phyloP scores from a whole-genome alignment of 1,140 invertebrate genomes.

The Laupala kohalensis region DNA sequence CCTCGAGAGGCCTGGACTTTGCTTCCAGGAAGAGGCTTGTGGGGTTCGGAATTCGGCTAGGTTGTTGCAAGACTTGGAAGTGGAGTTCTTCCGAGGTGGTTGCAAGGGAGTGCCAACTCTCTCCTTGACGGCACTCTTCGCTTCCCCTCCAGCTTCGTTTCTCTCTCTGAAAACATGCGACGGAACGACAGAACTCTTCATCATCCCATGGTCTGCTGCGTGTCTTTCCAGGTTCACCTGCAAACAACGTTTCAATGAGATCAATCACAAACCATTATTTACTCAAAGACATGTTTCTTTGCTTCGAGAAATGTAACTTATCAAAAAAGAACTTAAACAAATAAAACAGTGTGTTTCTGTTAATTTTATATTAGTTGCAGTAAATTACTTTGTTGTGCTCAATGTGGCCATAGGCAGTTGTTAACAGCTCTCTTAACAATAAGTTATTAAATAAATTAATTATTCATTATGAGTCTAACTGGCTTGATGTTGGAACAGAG shows the following conservation, averaged over 20 bases:
- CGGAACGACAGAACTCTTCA: neutral
- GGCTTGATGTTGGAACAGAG: too few species aligned
- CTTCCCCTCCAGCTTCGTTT: neutral
- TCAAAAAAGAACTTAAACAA: neutral
- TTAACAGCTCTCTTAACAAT: too few species aligned
- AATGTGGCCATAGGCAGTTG: too few species aligned
- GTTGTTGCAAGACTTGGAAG: neutral
- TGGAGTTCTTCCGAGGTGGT: neutral
- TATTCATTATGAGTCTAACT: too few species aligned
- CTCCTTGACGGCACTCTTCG: neutral
- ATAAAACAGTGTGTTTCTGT: neutral
- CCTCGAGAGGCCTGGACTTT: neutral
- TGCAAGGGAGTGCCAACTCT: neutral
- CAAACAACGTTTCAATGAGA: neutral
- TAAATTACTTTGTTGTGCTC: too few species aligned
- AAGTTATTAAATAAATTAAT: too few species aligned
- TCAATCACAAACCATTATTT: neutral
- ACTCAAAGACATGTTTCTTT: neutral
- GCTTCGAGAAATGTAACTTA: neutral
- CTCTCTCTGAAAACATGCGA: neutral
- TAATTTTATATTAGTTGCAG: too few species aligned
- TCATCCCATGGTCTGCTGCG: neutral
- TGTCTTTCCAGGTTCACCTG: neutral
- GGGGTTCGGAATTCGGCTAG: neutral
- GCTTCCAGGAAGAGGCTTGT: neutral